Evolutionary conservation across 2,888 invertebrate genomes (phyloP).

Genomic region (Pomacea canaliculata): DNA sequence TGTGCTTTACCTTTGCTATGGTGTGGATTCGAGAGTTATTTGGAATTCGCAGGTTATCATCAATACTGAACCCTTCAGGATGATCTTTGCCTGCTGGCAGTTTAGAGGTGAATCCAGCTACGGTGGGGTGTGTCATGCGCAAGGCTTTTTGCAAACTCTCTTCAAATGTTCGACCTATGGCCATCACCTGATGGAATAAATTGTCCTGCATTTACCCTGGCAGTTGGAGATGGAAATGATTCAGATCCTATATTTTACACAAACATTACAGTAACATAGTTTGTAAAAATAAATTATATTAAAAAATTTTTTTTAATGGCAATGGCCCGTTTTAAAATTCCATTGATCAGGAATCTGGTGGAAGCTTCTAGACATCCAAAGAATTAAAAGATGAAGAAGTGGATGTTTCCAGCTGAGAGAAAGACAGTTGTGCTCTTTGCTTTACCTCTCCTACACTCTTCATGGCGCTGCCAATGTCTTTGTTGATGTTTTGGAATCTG

Average conservation of each 20-base stretch:
- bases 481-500: slow-evolving; percentile 55
- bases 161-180: slow-evolving; percentile 66
- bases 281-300: no score
- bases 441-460: slow-evolving; percentile 67
- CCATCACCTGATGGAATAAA: slow-evolving; percentile 55
- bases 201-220: no score
- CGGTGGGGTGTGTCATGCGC: slow-evolving; percentile 62
- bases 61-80: slow-evolving; percentile 46
- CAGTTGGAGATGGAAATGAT: no score
- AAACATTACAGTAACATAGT: no score
- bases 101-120: slow-evolving; percentile 50
- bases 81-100: slow-evolving; percentile 57
- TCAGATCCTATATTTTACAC: no score
- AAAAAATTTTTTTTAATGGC: no score
- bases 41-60: slow-evolving; percentile 45
- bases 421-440: not conserved
- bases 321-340: no score
- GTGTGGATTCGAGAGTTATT: slow-evolving; percentile 54
- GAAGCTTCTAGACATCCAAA: no score
- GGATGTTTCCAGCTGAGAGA: no score
- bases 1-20: slow-evolving; percentile 48
- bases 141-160: slow-evolving; percentile 66
- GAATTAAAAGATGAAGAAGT: no score
- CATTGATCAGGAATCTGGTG: no score
- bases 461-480: slow-evolving; percentile 64